Evolutionary conservation across 1,140 invertebrate genomes (phyloP).

Genomic region (Eueides isabella): DNA sequence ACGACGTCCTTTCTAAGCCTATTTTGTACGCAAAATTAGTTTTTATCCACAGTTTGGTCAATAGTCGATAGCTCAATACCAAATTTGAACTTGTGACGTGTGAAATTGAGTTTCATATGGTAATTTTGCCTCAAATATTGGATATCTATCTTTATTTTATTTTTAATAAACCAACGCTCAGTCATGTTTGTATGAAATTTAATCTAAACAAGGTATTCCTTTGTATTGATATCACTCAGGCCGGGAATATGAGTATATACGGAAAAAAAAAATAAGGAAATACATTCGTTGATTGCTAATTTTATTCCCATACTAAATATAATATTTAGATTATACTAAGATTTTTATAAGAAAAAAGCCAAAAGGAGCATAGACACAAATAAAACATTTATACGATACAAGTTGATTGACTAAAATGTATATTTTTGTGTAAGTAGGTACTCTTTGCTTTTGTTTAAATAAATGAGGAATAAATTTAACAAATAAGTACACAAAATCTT

Average conservation of each 20-base stretch:
- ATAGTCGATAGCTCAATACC: slow-evolving; percentile 35
- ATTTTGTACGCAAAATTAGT: not conserved
- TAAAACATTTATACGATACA: too few species aligned
- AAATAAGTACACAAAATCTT: too few species aligned
- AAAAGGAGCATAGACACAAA: too few species aligned
- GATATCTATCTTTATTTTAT: slow-evolving; percentile 31
- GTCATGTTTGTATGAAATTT: not conserved
- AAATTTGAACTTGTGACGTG: slow-evolving; percentile 40
- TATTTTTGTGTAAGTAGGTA: too few species aligned
- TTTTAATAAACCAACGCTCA: slow-evolving; percentile 1
- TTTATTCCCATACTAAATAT: too few species aligned
- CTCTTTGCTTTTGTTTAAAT: too few species aligned
- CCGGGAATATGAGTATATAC: not conserved
- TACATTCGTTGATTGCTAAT: not conserved
- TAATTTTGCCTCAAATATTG: slow-evolving; percentile 39
- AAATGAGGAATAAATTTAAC: too few species aligned
- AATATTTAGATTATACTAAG: too few species aligned
- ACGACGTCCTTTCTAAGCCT: not conserved
- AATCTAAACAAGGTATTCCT: not conserved
- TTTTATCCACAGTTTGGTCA: slow-evolving; percentile 15
- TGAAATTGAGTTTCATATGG: slow-evolving; percentile 45
- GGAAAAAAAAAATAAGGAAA: not conserved
- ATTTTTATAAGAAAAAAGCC: too few species aligned
- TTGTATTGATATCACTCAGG: not conserved
- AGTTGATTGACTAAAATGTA: too few species aligned